phyloP scores from a whole-genome alignment of 2,797 vertebrate genomes.

The Enteromius mattozi region DNA sequence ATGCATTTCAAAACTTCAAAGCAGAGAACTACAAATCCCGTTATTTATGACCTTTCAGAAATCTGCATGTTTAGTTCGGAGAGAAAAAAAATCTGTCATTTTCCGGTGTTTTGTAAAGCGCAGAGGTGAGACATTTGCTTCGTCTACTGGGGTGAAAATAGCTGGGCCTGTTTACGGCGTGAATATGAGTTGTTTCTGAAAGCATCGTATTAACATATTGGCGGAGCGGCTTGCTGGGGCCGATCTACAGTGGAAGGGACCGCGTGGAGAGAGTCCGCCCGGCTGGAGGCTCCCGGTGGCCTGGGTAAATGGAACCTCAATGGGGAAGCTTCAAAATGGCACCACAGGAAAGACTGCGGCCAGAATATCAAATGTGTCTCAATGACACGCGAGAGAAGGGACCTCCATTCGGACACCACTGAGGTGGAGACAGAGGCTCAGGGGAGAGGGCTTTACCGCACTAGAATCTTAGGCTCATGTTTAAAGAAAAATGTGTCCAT shows the following conservation, averaged over 20 bases:
- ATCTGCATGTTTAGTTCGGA: conserved; percentile 52
- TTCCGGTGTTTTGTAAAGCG: conserved; percentile 48
- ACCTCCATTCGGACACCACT: conserved; percentile 53
- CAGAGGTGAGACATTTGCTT: conserved; percentile 42
- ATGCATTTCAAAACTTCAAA: conserved; percentile 23
- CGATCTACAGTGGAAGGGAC: conserved; percentile 72
- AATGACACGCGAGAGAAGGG: conserved; percentile 61
- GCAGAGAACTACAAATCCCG: conserved; percentile 18
- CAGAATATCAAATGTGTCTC: conserved; percentile 76
- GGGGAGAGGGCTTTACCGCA: conserved; percentile 53
- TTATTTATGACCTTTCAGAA: conserved; percentile 56
- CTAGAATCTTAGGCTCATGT: conserved; percentile 34
- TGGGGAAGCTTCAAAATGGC: conserved; percentile 78
- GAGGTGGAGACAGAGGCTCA: conserved; percentile 48
- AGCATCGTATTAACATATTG: conserved; percentile 81
- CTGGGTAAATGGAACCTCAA: conserved; percentile 77
- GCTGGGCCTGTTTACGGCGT: conserved; percentile 55
- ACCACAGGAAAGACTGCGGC: conserved; percentile 70
- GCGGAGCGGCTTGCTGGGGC: conserved; percentile 73
- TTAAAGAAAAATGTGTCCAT: conserved; percentile 43
- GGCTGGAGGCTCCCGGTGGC: conserved; percentile 76
- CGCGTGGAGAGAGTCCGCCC: conserved; percentile 74
- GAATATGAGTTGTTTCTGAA: conserved; percentile 60
- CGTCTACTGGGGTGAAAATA: conserved; percentile 55
- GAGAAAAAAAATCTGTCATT: conserved; percentile 44